Evolutionary conservation across 2,888 invertebrate species (phyloP), one percentile per base, ranked within the genome.

Genomic region (Frankliniella intonsa): DNA sequence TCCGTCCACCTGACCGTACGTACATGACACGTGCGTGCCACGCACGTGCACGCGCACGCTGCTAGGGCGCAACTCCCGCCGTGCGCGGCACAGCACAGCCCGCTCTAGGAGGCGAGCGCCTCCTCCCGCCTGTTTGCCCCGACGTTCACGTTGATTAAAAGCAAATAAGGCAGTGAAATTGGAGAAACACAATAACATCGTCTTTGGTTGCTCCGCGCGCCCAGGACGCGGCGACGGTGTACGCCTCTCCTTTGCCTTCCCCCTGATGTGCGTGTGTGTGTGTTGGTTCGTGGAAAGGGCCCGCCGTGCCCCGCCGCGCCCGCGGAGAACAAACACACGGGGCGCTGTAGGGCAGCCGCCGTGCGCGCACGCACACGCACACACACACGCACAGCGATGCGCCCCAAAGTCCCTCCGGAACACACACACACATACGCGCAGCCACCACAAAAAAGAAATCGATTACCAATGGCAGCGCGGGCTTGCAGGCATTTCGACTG

Each of bases 111-210:
- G n/a, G n/a, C n/a, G n/a, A n/a, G 10, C 55, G 55, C 19, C 55
- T 12, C 10, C 55, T 3, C 10, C 14, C 55, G 7, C 69, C 69
- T 69, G 69, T 69, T 69, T 69, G 69, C 69, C 55, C 10, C 55
- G 55, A 9, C 55, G 69, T 22, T 69, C 19, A 69, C 69, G 69
- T 69, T 69, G 69, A 69, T 69, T 69, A 69, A 69, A 69, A 69
- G 69, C 69, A 69, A 69, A 69, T 69, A 22, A 22, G 69, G 69
- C 69, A 19, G 69, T 69, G 69, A 69, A 69, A 69, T 69, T 69
- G 69, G 69, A 69, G 69, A 69, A 69, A 69, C 69, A 69, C 69
- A 69, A 69, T 69, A 69, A 69, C 69, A 69, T 22, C 69, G 69
- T 69, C 69, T 69, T 69, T 69, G 69, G 69, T 69, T 69, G 69